Base-by-base conservation (phyloP, 1,140 invertebrate species). In the Eumeta japonica region DNA sequence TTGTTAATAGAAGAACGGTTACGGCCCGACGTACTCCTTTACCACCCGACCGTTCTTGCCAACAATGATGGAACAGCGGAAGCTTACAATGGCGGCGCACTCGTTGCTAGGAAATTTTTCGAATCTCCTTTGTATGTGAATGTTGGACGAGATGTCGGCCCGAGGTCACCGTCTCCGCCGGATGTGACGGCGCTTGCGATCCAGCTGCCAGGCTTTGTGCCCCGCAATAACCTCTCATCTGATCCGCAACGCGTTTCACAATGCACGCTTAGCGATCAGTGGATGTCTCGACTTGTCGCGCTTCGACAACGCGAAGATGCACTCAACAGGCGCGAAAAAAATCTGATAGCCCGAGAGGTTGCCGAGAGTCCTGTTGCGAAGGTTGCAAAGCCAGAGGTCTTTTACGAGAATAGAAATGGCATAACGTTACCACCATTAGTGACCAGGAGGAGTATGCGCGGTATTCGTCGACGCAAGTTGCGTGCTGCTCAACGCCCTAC, bases 181-280 rank as follows among this genome's bases (percentile, higher is more conserved):
- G 72, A 61, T 42, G 36, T 77, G 16, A 58, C 59, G 35, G 75
- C 75, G 15, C 39, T 77, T 15, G 75, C 72, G 9, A 39, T 76
- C 7, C 70, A 77, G 48, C 43, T 77, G 15, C 75, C 75, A 28
- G 75, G 75, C 5, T 77, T 61, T 58, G 72, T 75, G 2, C 75
- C 75, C 33, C 56, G 58, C 15, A 58, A 53, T 40, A 54, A 59
- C 3, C 45, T 46, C 2, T 62, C 55, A 30, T 60, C 54, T 40
- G 55, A 58, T 32, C 62, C 75, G 16, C 53, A 70, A 33, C 56
- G 55, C 50, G 54, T 76, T 7, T 65, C 71, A 10, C 64, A 77
- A 41, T 58, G 73, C 15, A 71, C 71, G 15, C 41, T 77, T 9
- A 76, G 66, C 37, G 52, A 71, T 17, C 67, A 75, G 34, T 76